Conservation (phyloP, 2,113 vertebrate genomes). For the Monopterus albus region DNA sequence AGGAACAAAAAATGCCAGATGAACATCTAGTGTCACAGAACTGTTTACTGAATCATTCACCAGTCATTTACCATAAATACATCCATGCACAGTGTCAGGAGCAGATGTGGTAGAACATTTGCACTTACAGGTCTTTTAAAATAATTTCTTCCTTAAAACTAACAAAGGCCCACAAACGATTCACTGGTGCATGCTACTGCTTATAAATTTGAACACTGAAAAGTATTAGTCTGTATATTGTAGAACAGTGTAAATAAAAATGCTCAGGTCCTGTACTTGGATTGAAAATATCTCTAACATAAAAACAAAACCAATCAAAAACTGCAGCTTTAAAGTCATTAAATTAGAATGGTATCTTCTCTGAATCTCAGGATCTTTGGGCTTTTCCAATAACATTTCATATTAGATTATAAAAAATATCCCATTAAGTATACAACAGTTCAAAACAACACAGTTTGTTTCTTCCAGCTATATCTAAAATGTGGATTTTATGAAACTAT, state of each 20-base stretch:
- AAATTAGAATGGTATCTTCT: constrained; percentile 41
- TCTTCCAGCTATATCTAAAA: constrained; percentile 13
- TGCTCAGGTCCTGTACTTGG: background rate
- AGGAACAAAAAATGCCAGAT: constrained; percentile 1
- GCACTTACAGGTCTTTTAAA: constrained; percentile 36
- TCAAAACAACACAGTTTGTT: constrained; percentile 23
- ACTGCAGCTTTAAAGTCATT: constrained; percentile 34
- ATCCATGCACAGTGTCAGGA: constrained; percentile 25
- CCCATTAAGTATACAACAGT: constrained; percentile 8
- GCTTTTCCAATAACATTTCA: constrained; percentile 9
- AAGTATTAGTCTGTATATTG: constrained; percentile 12
- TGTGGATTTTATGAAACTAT: background rate
- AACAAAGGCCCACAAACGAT: constrained; percentile 10
- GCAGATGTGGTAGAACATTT: constrained; percentile 13
- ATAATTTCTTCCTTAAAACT: constrained; percentile 39
- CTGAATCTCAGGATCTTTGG: constrained; percentile 15
- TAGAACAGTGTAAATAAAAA: constrained; percentile 35
- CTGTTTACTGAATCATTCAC: too few species aligned
- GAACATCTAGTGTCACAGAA: too few species aligned
- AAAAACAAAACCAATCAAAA: constrained; percentile 49
- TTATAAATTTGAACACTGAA: constrained; percentile 40
- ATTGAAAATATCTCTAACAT: constrained; percentile 40
- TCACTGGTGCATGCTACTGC: background rate
- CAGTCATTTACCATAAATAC: constrained; percentile 53
- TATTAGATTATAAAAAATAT: constrained; percentile 21